Conservation (phyloP, 2,113 vertebrate species). For the Cheirogaleus medius region DNA sequence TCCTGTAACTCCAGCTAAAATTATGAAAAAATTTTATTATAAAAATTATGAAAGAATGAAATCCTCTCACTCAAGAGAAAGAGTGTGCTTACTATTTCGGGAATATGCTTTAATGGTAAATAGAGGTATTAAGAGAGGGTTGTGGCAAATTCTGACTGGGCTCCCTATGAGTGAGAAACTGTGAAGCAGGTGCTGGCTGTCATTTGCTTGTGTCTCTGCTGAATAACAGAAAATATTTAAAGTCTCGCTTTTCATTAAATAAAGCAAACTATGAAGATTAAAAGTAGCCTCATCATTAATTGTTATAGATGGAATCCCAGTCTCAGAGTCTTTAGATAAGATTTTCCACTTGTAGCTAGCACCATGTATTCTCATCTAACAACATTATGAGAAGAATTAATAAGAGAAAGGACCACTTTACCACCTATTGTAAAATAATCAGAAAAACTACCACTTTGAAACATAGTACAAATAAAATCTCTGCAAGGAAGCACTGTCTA, state of each 20-base stretch:
- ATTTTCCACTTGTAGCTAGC: neutral
- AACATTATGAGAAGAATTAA: neutral
- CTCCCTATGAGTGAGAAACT: neutral
- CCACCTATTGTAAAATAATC: neutral
- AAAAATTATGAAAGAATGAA: neutral
- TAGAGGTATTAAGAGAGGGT: neutral
- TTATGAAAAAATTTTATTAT: neutral
- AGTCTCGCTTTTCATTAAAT: neutral
- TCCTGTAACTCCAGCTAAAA: neutral
- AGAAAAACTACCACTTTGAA: neutral
- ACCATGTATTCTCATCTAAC: neutral
- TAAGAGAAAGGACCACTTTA: neutral
- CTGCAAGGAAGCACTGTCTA: neutral
- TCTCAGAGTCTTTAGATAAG: neutral
- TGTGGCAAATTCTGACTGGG: accelerated
- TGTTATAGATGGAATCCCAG: neutral
- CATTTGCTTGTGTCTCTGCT: neutral
- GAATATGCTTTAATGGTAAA: neutral
- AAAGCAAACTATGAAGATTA: neutral
- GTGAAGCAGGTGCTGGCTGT: neutral
- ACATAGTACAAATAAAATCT: neutral
- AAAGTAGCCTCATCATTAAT: neutral
- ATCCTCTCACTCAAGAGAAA: neutral
- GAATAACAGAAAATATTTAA: neutral
- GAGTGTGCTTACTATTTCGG: neutral